These are phyloP conservation scores for Drosophila pallidifrons DNA, from an alignment of 1,140 invertebrate species.

Conservation along the genomic window DNA sequence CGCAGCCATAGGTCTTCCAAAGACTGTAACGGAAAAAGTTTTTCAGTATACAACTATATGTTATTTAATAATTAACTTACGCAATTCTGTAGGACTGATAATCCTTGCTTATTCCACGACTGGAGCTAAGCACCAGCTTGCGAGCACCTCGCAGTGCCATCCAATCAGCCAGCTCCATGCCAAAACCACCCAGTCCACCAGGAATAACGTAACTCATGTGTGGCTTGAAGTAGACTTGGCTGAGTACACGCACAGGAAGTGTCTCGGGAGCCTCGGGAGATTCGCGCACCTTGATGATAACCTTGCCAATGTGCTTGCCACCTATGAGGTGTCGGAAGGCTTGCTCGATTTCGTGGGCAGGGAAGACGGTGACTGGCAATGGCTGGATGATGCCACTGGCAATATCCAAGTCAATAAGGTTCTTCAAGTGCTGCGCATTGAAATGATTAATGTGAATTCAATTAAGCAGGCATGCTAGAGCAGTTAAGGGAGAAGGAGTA, in stretches of 20 bases:
- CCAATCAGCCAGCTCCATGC: slow-evolving; percentile 96
- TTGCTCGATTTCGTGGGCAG: slow-evolving; percentile 87
- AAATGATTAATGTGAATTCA: neutral
- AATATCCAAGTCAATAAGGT: slow-evolving; percentile 73
- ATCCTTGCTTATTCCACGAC: slow-evolving; percentile 91
- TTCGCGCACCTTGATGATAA: slow-evolving; percentile 84
- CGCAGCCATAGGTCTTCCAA: slow-evolving; percentile 88
- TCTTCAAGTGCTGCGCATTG: slow-evolving; percentile 63
- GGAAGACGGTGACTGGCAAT: slow-evolving; percentile 87
- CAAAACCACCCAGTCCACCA: slow-evolving; percentile 95
- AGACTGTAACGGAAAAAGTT: slow-evolving; percentile 77
- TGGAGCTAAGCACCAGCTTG: slow-evolving; percentile 92
- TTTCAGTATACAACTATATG: neutral
- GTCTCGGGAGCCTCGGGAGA: slow-evolving; percentile 53
- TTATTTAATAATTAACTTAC: slow-evolving; percentile 72
- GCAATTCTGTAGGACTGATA: slow-evolving; percentile 90
- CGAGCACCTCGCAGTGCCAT: slow-evolving; percentile 91
- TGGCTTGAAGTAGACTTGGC: slow-evolving; percentile 85
- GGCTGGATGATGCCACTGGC: slow-evolving; percentile 88
- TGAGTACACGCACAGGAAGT: slow-evolving; percentile 67
- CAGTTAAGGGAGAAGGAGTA: neutral
- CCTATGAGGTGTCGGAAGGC: slow-evolving; percentile 92
- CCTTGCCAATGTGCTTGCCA: slow-evolving; percentile 96
- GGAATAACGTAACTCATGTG: slow-evolving; percentile 87
- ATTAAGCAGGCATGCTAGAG: neutral